Evolutionary conservation across 2,113 vertebrate genomes (phyloP).

Genomic region (Podarcis raffonei): DNA sequence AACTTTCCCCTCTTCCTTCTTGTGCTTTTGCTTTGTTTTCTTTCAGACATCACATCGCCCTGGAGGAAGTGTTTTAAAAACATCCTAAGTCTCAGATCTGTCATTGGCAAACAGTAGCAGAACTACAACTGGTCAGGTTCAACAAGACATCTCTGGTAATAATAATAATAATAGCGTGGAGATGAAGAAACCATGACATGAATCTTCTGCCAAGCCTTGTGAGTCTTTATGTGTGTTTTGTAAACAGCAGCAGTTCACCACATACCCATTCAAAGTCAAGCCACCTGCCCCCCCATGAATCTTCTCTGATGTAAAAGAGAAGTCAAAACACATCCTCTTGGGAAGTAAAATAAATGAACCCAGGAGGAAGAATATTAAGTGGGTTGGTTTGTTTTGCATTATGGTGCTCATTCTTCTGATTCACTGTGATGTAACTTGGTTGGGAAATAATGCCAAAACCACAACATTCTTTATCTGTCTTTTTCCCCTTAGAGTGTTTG

Average conservation of each 20-base stretch:
- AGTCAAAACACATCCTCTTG: neutral
- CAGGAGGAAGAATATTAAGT: constrained; percentile 35
- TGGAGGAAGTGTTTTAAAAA: constrained; percentile 38
- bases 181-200: neutral
- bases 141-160: constrained; percentile 53
- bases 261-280: constrained; percentile 52
- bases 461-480: neutral
- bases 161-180: constrained; percentile 36
- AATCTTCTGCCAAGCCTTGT: constrained; percentile 53
- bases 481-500: neutral
- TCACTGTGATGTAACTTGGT: constrained; percentile 40
- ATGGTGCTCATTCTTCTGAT: constrained; percentile 33
- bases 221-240: constrained; percentile 52
- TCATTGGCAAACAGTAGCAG: constrained; percentile 45
- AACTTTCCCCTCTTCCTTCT: neutral
- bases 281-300: constrained; percentile 56
- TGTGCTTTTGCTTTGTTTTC: neutral
- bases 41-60: constrained; percentile 8
- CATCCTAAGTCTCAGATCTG: constrained; percentile 15
- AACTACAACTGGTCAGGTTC: constrained; percentile 47
- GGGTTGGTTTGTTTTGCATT: constrained; percentile 14
- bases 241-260: constrained; percentile 56
- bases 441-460: neutral
- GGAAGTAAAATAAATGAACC: constrained; percentile 31
- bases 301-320: constrained; percentile 20